These are phyloP conservation scores for Luehdorfia chinensis DNA, from an alignment of 1,140 invertebrate species.

Conservation along the genomic window DNA sequence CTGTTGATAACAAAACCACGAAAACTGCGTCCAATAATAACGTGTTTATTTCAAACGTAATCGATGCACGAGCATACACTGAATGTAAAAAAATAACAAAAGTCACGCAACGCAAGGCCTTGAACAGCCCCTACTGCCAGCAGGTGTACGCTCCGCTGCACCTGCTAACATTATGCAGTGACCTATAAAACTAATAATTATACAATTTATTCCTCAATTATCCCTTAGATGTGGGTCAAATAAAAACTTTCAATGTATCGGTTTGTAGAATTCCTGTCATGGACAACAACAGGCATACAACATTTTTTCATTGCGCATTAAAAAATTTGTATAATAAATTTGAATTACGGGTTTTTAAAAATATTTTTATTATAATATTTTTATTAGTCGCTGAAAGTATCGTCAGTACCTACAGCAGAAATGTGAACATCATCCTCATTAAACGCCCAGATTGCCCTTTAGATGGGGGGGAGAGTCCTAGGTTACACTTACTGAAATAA, in stretches of 20 bases:
- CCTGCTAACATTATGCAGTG: constrained; percentile 69
- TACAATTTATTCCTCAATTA: constrained; percentile 69
- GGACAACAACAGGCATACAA: background rate
- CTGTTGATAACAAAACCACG: background rate
- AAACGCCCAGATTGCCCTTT: too few relatives aligned
- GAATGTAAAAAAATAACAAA: constrained; percentile 27
- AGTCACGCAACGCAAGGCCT: constrained; percentile 46
- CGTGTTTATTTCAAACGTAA: constrained; percentile 23
- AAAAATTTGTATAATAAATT: too few relatives aligned
- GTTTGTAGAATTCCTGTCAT: too few relatives aligned
- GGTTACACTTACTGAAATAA: too few relatives aligned
- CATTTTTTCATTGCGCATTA: background rate
- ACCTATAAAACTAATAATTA: constrained; percentile 76
- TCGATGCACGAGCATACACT: constrained; percentile 15
- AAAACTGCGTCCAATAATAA: constrained; percentile 4
- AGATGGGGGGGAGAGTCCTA: too few relatives aligned
- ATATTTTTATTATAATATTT: too few relatives aligned
- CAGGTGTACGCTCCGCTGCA: constrained; percentile 61
- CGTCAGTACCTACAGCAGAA: too few relatives aligned
- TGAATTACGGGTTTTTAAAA: too few relatives aligned
- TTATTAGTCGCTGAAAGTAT: too few relatives aligned
- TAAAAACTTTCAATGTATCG: constrained; percentile 24
- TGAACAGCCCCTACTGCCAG: constrained; percentile 53
- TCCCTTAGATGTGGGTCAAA: constrained; percentile 73
- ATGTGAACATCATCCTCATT: too few relatives aligned